phyloP scores from a whole-genome alignment of 2,797 vertebrate species.

The Champsocephalus esox region DNA sequence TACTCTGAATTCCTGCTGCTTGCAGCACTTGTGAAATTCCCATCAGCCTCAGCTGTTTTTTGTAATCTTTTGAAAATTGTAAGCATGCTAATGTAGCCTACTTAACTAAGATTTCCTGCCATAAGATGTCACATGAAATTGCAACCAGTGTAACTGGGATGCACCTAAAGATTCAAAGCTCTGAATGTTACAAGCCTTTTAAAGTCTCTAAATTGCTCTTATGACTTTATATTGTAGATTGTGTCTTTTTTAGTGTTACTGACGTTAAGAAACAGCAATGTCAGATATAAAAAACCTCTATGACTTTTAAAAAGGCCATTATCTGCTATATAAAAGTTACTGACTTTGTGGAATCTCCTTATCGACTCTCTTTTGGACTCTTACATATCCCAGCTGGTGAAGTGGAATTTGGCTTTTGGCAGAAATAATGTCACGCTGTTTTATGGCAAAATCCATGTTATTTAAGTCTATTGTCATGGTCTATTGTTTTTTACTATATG shows the following conservation, averaged over 20 bases:
- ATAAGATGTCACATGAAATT: slow-evolving; percentile 3
- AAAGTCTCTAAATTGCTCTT: neutral
- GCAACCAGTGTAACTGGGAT: neutral
- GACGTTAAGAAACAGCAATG: slow-evolving; percentile 3
- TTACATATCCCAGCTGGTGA: slow-evolving; percentile 29
- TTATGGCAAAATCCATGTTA: slow-evolving; percentile 1
- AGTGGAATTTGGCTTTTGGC: slow-evolving; percentile 22
- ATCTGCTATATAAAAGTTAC: slow-evolving; percentile 37
- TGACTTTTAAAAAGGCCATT: slow-evolving; percentile 31
- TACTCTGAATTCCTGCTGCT: too few species aligned
- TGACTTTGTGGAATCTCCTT: slow-evolving; percentile 14
- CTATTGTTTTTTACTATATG: too few species aligned
- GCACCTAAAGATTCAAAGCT: slow-evolving; percentile 1
- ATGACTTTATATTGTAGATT: neutral
- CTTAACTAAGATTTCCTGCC: neutral
- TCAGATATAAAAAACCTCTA: slow-evolving; percentile 9
- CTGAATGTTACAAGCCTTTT: neutral
- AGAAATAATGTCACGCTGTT: slow-evolving; percentile 5
- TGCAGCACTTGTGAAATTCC: neutral
- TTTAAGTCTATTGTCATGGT: neutral
- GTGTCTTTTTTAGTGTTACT: slow-evolving; percentile 13
- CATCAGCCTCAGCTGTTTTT: neutral
- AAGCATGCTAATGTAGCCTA: neutral
- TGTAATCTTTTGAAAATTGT: neutral
- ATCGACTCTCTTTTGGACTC: slow-evolving; percentile 14